Evolutionary conservation across 2,113 vertebrate species (phyloP).

Genomic region (Ranitomeya imitator): DNA sequence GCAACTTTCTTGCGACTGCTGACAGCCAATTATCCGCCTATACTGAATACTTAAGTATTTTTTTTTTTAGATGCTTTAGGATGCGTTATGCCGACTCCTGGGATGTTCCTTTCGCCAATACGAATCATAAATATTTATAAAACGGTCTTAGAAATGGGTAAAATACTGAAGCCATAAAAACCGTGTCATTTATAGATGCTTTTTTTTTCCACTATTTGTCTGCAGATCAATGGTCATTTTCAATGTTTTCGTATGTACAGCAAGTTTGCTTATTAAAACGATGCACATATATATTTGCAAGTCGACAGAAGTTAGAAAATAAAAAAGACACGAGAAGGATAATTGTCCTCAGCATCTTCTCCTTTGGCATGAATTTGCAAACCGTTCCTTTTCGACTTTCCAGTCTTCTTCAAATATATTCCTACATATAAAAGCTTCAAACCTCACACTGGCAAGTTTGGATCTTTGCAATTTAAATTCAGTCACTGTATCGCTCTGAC

Average conservation of each 20-base stretch:
- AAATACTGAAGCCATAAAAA: neutral
- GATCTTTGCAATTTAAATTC: constrained; percentile 63
- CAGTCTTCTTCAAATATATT: constrained; percentile 62
- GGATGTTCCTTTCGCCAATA: neutral
- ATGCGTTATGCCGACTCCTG: neutral
- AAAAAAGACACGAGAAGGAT: neutral
- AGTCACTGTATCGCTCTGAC: constrained; percentile 63
- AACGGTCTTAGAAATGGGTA: neutral
- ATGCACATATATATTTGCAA: neutral
- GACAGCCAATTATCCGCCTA: neutral
- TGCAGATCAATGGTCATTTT: neutral
- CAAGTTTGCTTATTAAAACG: constrained; percentile 5
- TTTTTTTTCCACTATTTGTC: neutral
- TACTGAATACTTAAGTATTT: neutral
- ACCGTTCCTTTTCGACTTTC: constrained; percentile 56
- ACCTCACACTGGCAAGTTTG: constrained; percentile 62
- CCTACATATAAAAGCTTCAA: constrained; percentile 56
- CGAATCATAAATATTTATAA: neutral
- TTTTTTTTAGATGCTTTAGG: no score
- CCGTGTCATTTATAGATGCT: neutral
- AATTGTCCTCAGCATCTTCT: neutral
- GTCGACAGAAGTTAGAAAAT: neutral
- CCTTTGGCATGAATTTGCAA: constrained; percentile 56
- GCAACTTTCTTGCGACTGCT: neutral
- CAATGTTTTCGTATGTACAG: neutral